Conservation (phyloP, 1,140 invertebrate genomes). For the Gryllus bimaculatus region DNA sequence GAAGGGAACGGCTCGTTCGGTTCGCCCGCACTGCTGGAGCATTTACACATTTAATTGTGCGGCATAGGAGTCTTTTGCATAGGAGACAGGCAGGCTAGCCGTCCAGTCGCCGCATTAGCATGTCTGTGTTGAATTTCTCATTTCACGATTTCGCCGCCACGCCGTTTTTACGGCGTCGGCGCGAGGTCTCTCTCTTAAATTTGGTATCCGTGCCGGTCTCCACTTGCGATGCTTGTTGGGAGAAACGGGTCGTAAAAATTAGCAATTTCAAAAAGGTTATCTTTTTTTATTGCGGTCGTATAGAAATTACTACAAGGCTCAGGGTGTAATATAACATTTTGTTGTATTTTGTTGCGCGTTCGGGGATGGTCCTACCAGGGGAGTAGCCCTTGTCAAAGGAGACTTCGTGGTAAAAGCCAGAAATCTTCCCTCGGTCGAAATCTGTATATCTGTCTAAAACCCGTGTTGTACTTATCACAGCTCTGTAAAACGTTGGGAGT, state of each 20-base stretch:
- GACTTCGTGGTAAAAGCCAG: too few relatives aligned
- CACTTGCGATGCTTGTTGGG: background rate
- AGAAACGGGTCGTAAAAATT: background rate
- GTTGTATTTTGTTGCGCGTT: background rate
- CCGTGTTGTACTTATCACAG: too few relatives aligned
- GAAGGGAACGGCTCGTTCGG: background rate
- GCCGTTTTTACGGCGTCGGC: background rate
- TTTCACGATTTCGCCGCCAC: background rate
- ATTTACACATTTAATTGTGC: slow-evolving; percentile 5
- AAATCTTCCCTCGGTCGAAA: too few relatives aligned
- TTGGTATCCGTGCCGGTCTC: background rate
- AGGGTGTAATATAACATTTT: slow-evolving; percentile 1
- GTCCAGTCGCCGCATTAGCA: background rate
- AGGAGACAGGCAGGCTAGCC: background rate
- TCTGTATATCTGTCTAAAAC: too few relatives aligned
- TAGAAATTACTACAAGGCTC: background rate
- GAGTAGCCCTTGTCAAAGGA: too few relatives aligned
- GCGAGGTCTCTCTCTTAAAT: slow-evolving; percentile 1
- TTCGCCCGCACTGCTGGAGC: background rate
- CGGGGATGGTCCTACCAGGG: too few relatives aligned
- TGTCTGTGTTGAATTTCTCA: slow-evolving; percentile 1
- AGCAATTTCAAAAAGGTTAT: slow-evolving; percentile 5
- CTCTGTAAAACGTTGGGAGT: too few relatives aligned
- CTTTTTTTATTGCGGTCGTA: background rate
- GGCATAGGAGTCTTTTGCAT: background rate